These are phyloP conservation scores for Neosalanx taihuensis DNA, from an alignment of 2,797 vertebrate species.

Conservation along the genomic window DNA sequence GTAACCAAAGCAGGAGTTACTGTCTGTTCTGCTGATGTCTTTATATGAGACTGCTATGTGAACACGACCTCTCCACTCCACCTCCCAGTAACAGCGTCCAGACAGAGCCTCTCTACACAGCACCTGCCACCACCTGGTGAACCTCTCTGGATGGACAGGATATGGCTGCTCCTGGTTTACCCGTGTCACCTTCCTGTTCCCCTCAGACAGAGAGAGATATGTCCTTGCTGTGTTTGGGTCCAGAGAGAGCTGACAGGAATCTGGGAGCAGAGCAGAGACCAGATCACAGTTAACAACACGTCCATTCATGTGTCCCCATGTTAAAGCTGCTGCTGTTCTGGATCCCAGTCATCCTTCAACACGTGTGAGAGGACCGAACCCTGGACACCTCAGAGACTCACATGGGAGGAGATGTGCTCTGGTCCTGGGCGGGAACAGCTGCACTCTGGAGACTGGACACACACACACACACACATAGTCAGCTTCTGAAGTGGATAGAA, in stretches of 20 bases:
- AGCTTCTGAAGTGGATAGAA: too few species aligned
- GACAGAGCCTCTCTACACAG: constrained; percentile 31
- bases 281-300: neutral
- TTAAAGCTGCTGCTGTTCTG: neutral
- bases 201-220: constrained; percentile 24
- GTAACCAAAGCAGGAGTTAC: constrained; percentile 30
- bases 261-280: constrained; percentile 10
- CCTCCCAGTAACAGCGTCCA: constrained; percentile 40
- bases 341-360: too few species aligned
- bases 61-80: constrained; percentile 25
- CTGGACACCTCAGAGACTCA: neutral
- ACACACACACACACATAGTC: too few species aligned
- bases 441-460: neutral
- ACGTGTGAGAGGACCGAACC: too few species aligned
- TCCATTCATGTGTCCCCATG: neutral
- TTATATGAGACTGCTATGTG: constrained; percentile 30
- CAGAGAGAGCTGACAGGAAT: constrained; percentile 22
- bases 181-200: constrained; percentile 12
- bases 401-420: constrained; percentile 7
- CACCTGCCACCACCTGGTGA: constrained; percentile 26
- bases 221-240: constrained; percentile 30
- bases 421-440: constrained; percentile 6
- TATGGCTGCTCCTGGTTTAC: constrained; percentile 18
- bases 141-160: constrained; percentile 37
- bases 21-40: constrained; percentile 20